phyloP scores from a whole-genome alignment of 2,113 vertebrate species.

The Panurus biarmicus region DNA sequence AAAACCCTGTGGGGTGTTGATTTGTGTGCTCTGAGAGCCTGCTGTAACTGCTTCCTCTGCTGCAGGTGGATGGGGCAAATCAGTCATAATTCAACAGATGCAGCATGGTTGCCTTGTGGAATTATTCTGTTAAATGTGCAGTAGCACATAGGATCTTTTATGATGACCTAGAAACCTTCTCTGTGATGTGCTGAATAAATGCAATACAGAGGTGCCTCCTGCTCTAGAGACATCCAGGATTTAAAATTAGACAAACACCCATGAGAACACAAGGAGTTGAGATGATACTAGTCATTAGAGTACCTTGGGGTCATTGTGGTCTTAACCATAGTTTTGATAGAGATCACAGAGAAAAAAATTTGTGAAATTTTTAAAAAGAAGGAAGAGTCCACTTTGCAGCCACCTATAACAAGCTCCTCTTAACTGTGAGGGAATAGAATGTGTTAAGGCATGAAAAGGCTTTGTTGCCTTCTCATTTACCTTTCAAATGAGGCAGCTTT shows the following conservation, averaged over 20 bases:
- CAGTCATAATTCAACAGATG: background rate
- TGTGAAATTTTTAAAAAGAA: background rate
- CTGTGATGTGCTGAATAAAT: background rate
- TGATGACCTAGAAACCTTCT: background rate
- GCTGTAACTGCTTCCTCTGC: background rate
- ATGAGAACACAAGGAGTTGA: background rate
- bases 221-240: background rate
- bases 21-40: background rate
- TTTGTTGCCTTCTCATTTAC: background rate
- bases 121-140: background rate
- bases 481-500: background rate
- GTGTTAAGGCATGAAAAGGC: background rate
- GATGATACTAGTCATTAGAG: background rate
- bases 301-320: background rate
- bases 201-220: background rate
- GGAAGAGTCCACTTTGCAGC: background rate
- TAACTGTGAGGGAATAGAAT: background rate
- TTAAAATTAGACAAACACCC: background rate
- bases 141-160: background rate
- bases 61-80: background rate
- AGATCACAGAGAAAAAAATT: background rate
- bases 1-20: background rate
- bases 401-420: background rate
- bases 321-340: background rate
- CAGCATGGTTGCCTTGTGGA: background rate